A percentile compares a stretch with the other conserved stretches of the same genome.
phyloP scores from a whole-genome alignment of 37 sponge, comb jelly and placozoan species.

The Cliona cf. orientalis region DNA sequence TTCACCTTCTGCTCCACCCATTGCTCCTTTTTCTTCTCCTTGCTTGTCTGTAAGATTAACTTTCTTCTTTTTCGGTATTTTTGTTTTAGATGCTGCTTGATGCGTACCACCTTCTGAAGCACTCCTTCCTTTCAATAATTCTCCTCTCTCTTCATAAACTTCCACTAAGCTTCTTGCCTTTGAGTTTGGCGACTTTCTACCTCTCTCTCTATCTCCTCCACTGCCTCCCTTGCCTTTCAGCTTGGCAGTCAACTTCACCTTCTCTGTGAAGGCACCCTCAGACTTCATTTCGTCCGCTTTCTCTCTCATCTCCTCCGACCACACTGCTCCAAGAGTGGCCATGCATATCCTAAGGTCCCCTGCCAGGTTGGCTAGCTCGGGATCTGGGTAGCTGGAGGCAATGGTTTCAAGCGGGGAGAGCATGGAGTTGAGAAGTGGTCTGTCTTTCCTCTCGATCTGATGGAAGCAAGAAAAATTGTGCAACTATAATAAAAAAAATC shows the following conservation, averaged over 20 bases:
- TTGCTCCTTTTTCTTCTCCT: too few relatives aligned
- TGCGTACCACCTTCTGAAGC: neutral
- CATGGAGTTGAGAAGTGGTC: constrained; percentile 34
- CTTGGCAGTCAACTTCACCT: neutral
- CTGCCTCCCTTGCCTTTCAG: too few relatives aligned
- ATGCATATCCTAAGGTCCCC: constrained; percentile 78
- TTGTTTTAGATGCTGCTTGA: neutral
- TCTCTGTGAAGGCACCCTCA: neutral
- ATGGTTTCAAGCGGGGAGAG: constrained; percentile 35
- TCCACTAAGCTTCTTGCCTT: too few relatives aligned
- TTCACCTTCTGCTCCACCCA: too few relatives aligned
- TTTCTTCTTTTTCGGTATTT: neutral
- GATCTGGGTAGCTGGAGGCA: constrained; percentile 43
- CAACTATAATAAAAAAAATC: too few relatives aligned
- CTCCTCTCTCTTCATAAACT: neutral
- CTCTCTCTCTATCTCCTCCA: too few relatives aligned
- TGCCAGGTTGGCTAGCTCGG: constrained; percentile 47
- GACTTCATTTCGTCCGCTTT: constrained; percentile 7
- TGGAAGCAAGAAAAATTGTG: too few relatives aligned
- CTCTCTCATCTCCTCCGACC: constrained; percentile 48
- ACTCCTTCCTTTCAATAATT: neutral
- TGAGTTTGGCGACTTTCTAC: neutral
- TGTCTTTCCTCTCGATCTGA: constrained; percentile 34
- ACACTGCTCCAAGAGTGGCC: constrained; percentile 82
- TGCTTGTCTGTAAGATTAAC: neutral